These are phyloP conservation scores for Watsonalla binaria DNA, from an alignment of 2,888 invertebrate species.

Conservation along the genomic window DNA sequence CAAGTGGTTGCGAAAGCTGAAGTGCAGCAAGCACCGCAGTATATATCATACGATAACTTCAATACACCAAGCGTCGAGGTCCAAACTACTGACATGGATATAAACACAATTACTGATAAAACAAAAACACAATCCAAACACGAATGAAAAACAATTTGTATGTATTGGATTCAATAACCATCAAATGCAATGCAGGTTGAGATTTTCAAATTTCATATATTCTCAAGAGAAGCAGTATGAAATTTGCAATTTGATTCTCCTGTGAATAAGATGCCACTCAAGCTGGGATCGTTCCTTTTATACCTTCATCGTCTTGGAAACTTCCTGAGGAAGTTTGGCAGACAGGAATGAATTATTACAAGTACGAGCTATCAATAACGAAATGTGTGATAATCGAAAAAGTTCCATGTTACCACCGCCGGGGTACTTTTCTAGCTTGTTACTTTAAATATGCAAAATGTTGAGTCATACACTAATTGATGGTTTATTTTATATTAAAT, in stretches of 20 bases:
- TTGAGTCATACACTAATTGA: background rate
- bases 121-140: constrained; percentile 51
- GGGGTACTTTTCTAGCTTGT: constrained; percentile 29
- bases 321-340: constrained; percentile 53
- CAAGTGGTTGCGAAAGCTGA: constrained; percentile 86
- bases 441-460: constrained; percentile 5
- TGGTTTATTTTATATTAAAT: background rate
- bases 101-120: constrained; percentile 68
- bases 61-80: constrained; percentile 57
- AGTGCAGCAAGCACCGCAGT: constrained; percentile 85
- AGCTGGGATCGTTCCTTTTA: constrained; percentile 41
- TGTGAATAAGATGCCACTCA: constrained; percentile 50
- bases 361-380: constrained; percentile 60
- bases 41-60: constrained; percentile 84
- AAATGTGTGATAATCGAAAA: constrained; percentile 64
- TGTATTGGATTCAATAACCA: constrained; percentile 12
- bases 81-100: constrained; percentile 67
- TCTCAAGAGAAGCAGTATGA: too few species aligned
- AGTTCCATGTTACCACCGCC: constrained; percentile 44
- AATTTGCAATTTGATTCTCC: constrained; percentile 38
- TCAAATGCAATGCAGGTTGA: constrained; percentile 28
- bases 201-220: constrained; percentile 17
- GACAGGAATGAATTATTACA: constrained; percentile 59
- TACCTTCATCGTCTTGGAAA: constrained; percentile 49
- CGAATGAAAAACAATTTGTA: constrained; percentile 27